Conservation (phyloP, 2,113 vertebrate species). For the Brachyistius frenatus region DNA sequence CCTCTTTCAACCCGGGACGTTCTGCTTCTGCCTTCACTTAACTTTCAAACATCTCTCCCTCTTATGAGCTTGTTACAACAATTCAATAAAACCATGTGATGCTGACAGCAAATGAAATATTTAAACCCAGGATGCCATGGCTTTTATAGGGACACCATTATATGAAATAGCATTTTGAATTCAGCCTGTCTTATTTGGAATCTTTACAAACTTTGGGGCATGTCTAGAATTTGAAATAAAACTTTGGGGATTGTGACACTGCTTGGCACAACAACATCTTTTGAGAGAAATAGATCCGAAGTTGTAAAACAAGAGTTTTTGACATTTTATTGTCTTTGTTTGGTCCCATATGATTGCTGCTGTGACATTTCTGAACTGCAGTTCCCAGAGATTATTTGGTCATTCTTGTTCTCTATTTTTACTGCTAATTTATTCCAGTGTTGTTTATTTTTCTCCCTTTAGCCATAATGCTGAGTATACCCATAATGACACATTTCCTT, state of each 20-base stretch:
- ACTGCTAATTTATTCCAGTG: too few relatives aligned
- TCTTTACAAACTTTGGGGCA: neutral
- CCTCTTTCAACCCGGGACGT: neutral
- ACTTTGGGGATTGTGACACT: neutral
- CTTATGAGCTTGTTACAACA: neutral
- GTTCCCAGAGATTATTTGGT: neutral
- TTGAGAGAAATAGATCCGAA: neutral
- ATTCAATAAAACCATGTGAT: neutral
- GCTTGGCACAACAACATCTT: neutral
- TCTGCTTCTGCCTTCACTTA: neutral
- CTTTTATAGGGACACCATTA: neutral
- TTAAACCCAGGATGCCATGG: neutral
- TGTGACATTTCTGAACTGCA: neutral
- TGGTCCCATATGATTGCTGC: neutral
- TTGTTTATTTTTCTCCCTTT: neutral
- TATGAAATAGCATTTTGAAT: neutral
- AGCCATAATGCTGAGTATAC: neutral
- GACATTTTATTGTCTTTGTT: conserved; percentile 15
- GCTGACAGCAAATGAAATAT: neutral
- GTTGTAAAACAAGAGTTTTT: neutral
- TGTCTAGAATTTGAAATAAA: neutral
- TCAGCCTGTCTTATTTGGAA: neutral
- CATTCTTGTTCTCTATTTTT: neutral
- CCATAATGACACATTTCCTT: too few relatives aligned
- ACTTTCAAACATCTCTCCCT: neutral